phyloP scores from a whole-genome alignment of 2,888 invertebrate genomes.

The Drosophila diplacantha region DNA sequence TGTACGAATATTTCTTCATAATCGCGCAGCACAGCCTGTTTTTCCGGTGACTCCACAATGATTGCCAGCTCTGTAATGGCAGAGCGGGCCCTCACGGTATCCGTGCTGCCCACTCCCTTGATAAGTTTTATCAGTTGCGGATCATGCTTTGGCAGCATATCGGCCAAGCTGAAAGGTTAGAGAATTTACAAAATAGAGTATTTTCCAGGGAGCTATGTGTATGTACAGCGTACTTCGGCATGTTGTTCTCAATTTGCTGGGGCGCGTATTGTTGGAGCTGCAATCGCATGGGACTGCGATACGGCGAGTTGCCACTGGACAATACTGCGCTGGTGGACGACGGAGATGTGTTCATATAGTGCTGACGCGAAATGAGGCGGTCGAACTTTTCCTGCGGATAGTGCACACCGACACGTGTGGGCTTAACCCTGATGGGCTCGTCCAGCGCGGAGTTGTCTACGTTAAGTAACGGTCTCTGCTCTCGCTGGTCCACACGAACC shows the following conservation, averaged over 20 bases:
- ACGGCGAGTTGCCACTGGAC: constrained; percentile 64
- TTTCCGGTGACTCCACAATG: constrained; percentile 77
- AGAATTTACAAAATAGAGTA: neutral
- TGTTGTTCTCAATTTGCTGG: constrained; percentile 41
- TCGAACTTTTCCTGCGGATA: constrained; percentile 77
- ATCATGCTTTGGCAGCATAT: constrained; percentile 76
- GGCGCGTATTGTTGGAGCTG: constrained; percentile 43
- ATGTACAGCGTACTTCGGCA: constrained; percentile 66
- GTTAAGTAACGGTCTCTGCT: constrained; percentile 75
- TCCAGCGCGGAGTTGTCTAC: constrained; percentile 77
- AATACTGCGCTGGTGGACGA: constrained; percentile 49
- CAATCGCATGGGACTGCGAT: constrained; percentile 72
- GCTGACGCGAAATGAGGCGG: constrained; percentile 69
- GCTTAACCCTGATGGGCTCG: constrained; percentile 79
- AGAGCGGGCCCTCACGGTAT: constrained; percentile 80
- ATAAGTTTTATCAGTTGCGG: constrained; percentile 78
- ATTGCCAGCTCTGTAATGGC: constrained; percentile 77
- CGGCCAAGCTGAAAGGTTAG: constrained; percentile 68
- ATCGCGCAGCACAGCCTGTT: constrained; percentile 77
- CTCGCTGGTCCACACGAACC: constrained; percentile 77
- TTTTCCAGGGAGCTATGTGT: accelerated
- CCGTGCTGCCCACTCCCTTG: constrained; percentile 82
- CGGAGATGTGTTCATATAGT: constrained; percentile 65
- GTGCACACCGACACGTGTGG: constrained; percentile 79
- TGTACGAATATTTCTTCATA: constrained; percentile 78